These are phyloP conservation scores for Sparus aurata DNA, from an alignment of 2,797 vertebrate species.

Conservation along the genomic window DNA sequence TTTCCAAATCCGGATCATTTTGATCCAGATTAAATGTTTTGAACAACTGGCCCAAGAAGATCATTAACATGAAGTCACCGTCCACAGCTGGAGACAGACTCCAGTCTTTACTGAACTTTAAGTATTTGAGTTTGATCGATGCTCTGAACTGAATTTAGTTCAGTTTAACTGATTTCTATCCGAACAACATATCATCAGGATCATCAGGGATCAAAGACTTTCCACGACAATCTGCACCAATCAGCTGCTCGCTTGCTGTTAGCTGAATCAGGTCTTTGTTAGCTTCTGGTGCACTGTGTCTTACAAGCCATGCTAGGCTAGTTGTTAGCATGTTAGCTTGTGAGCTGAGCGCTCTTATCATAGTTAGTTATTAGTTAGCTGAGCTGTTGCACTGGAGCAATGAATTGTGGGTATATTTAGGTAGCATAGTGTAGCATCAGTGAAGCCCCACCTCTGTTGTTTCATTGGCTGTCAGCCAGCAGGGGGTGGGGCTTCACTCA, in stretches of 20 bases:
- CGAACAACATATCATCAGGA: constrained; percentile 19
- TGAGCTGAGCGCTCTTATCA: constrained; percentile 1
- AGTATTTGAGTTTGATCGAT: neutral
- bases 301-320: constrained; percentile 18
- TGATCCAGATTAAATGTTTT: no score
- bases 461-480: neutral
- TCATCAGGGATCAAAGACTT: constrained; percentile 55
- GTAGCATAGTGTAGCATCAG: constrained; percentile 18
- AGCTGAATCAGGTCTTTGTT: neutral
- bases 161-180: neutral
- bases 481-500: neutral
- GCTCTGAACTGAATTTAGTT: neutral
- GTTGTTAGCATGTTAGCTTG: constrained; percentile 25
- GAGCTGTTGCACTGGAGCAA: constrained; percentile 37
- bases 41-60: no score
- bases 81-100: neutral
- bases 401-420: constrained; percentile 22
- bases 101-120: neutral
- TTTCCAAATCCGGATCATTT: no score
- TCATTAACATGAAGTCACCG: neutral
- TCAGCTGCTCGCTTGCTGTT: constrained; percentile 38
- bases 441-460: neutral
- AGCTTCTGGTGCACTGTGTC: constrained; percentile 15
- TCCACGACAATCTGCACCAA: constrained; percentile 43
- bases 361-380: neutral